phyloP scores from a whole-genome alignment of 2,113 vertebrate genomes.

The Galbula dea region DNA sequence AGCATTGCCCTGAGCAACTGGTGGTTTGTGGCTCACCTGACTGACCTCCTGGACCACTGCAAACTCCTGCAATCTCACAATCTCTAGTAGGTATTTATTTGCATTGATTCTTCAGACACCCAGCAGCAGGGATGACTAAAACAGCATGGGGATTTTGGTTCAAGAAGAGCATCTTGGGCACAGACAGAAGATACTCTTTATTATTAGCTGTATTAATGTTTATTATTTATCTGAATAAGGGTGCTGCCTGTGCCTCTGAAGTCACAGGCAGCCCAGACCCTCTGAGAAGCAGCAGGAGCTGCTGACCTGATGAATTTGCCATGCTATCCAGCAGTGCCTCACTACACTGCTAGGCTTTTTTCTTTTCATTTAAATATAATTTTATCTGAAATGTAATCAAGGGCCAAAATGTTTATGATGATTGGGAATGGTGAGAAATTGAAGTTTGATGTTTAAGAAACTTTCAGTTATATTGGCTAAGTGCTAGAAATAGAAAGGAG shows the following conservation, averaged over 20 bases:
- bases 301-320: background rate
- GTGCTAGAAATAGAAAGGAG: background rate
- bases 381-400: background rate
- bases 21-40: constrained; percentile 98
- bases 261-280: background rate
- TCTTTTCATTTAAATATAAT: background rate
- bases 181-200: background rate
- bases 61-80: constrained; percentile 95
- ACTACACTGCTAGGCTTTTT: background rate
- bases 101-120: background rate
- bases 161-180: background rate
- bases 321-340: background rate
- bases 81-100: constrained; percentile 83
- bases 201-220: too few species aligned
- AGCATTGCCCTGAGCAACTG: constrained; percentile 96
- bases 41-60: constrained; percentile 95
- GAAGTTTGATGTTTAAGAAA: background rate
- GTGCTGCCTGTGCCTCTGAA: background rate
- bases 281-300: background rate
- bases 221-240: background rate
- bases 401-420: background rate
- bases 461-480: background rate
- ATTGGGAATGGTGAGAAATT: background rate
- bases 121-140: background rate
- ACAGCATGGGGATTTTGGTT: background rate